Base-by-base conservation (phyloP, 2,888 invertebrate species). In the Drosophila acutilabella region DNA sequence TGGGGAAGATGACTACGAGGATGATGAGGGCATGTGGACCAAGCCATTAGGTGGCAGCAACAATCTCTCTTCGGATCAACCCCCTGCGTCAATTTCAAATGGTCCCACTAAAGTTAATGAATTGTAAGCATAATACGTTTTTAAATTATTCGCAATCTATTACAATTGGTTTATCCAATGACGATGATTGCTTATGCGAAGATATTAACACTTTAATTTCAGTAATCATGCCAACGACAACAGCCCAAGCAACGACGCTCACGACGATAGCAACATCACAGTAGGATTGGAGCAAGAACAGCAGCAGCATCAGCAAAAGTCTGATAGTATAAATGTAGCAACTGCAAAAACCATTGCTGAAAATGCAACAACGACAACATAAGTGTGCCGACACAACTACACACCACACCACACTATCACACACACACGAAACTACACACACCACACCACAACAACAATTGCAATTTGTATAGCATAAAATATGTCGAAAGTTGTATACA, bases 21-120 rank as follows among this genome's bases (percentile, higher is more conserved):
- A 91, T 60, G 90, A 91, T 53, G 90, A 91, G 54, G 91, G 91
- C 56, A 91, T 91, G 90, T 91, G 91, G 91, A 91, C 91, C 23
- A 91, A 91, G 60, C 90, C 91, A n/a, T 61, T 91, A 20, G 90
- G 90, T n/a, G 79, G 71, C 50, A 80, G 71, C 57, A 78, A 71
- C 57, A 76, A 71, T 53, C 30, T 47, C 18, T 30, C 70, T n/a
- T 61, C 79, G 6, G 71, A 77, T n/a, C 50, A 64, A n/a, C 72
- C 62, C 36, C 14, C 69, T 26, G 44, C 69, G 2, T 30, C 76
- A 20, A 64, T 79, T 26, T 69, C 78, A 23, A 91, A 91, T 62
- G 90, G 90, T 14, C 90, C 91, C 56, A 80, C 68, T 56, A 78
- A 85, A 76, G 53, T 60, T 23, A 73, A 73, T 45, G 82, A 89